Evolutionary conservation across 2,113 vertebrate genomes (phyloP).

Genomic region (Sminthopsis crassicaudata): DNA sequence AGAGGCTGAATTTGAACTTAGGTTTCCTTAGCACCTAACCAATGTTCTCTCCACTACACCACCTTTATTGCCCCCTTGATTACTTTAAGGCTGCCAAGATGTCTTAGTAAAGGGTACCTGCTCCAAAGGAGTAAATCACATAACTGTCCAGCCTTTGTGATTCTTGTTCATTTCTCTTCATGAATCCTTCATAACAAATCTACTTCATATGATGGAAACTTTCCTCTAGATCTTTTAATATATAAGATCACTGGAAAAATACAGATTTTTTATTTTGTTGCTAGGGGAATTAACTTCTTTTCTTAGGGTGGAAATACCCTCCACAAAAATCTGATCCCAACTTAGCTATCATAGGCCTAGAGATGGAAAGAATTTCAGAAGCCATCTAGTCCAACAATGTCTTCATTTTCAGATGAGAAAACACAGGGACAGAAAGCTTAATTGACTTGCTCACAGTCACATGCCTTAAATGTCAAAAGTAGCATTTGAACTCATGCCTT

Average conservation of each 20-base stretch:
- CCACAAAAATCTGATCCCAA: neutral
- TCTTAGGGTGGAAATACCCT: neutral
- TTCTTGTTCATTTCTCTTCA: neutral
- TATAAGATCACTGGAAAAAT: neutral
- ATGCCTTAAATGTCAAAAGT: neutral
- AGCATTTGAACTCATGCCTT: neutral
- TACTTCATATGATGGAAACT: neutral
- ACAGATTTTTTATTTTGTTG: neutral
- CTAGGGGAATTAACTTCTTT: neutral
- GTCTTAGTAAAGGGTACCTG: neutral
- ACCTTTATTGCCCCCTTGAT: neutral
- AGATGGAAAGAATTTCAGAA: neutral
- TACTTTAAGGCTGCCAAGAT: neutral
- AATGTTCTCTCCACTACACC: neutral
- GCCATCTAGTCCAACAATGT: neutral
- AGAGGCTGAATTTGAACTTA: neutral
- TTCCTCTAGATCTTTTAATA: neutral
- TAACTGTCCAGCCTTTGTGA: neutral
- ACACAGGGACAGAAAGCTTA: neutral
- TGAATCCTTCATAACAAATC: neutral
- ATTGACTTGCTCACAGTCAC: neutral
- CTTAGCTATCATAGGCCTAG: neutral
- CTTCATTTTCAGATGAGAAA: neutral
- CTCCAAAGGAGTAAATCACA: neutral
- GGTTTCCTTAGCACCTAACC: neutral